Evolutionary conservation across 1,140 invertebrate species (phyloP).

Genomic region (Drosophila orena): DNA sequence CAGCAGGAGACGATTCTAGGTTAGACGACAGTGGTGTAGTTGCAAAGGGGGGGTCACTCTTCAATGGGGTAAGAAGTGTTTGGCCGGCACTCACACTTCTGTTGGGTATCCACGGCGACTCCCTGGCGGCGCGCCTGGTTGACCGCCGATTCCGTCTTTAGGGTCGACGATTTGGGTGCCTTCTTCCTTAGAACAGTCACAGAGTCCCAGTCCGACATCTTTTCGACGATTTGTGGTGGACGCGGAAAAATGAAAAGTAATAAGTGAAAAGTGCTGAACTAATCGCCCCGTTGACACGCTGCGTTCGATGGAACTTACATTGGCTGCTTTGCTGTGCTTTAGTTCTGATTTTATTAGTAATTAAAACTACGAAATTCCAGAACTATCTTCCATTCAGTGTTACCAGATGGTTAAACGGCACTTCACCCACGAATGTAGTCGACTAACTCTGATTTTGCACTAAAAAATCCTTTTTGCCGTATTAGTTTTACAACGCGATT

Average conservation of each 20-base stretch:
- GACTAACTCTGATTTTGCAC: too few relatives aligned
- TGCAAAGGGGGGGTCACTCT: slow-evolving; percentile 13
- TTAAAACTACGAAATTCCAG: slow-evolving; percentile 78
- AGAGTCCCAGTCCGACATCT: slow-evolving; percentile 93
- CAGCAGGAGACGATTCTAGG: slow-evolving; percentile 53
- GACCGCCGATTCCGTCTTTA: slow-evolving; percentile 95
- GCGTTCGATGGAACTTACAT: slow-evolving; percentile 46
- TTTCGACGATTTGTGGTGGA: slow-evolving; percentile 29
- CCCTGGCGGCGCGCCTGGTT: slow-evolving; percentile 94
- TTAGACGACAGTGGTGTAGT: slow-evolving; percentile 33
- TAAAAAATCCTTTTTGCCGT: too few relatives aligned
- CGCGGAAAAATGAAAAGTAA: slow-evolving; percentile 8
- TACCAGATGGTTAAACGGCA: too few relatives aligned
- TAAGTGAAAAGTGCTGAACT: slow-evolving; percentile 9
- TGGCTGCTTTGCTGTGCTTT: slow-evolving; percentile 58
- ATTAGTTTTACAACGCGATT: too few relatives aligned
- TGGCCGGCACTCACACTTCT: slow-evolving; percentile 92
- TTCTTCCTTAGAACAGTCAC: slow-evolving; percentile 96
- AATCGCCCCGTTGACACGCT: too few relatives aligned
- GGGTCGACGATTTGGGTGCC: slow-evolving; percentile 92
- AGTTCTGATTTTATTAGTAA: slow-evolving; percentile 63
- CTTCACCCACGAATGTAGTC: too few relatives aligned
- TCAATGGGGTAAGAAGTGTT: background rate
- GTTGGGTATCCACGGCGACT: slow-evolving; percentile 95
- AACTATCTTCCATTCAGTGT: slow-evolving; percentile 57